Percentiles rank a stretch among this genome's conserved stretches.
Conservation (phyloP, 1,140 invertebrate species). For the Neocloeon triangulifer region DNA sequence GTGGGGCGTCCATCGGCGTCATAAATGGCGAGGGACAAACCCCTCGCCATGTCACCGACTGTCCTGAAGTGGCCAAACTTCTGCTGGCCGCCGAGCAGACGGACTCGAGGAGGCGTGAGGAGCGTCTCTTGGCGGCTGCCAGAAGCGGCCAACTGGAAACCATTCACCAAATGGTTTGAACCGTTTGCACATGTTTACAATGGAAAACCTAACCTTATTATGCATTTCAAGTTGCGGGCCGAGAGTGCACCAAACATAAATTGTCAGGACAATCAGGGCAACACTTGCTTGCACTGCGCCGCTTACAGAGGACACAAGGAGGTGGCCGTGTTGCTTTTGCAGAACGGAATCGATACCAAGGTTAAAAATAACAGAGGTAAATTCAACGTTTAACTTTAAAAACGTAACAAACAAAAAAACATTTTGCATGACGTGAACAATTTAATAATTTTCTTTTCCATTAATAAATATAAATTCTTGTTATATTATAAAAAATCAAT, state of each 20-base stretch:
- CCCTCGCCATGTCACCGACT: conserved; percentile 27
- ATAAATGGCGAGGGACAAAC: conserved; percentile 29
- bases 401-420: too few relatives aligned
- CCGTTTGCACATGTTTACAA: too few relatives aligned
- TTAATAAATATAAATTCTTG: too few relatives aligned
- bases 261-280: conserved; percentile 29
- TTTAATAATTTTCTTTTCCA: too few relatives aligned
- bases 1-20: conserved; percentile 45
- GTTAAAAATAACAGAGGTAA: conserved; percentile 25
- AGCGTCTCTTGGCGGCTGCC: conserved; percentile 30
- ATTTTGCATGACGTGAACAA: too few relatives aligned
- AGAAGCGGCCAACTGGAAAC: conserved; percentile 27
- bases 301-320: conserved; percentile 38
- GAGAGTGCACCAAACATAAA: conserved; percentile 19
- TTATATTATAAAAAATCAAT: too few relatives aligned
- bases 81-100: conserved; percentile 32
- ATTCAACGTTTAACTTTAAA: too few relatives aligned
- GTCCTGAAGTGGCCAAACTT: conserved; percentile 26
- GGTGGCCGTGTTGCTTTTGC: conserved; percentile 21
- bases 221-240: conserved; percentile 13
- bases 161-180: conserved; percentile 28
- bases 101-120: conserved; percentile 25
- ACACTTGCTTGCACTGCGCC: conserved; percentile 41
- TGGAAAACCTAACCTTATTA: too few relatives aligned
- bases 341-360: conserved; percentile 22